Evolutionary conservation across 2,113 vertebrate genomes (phyloP), one percentile per base, ranked within the genome.

Genomic region (Oreochromis spilurus): DNA sequence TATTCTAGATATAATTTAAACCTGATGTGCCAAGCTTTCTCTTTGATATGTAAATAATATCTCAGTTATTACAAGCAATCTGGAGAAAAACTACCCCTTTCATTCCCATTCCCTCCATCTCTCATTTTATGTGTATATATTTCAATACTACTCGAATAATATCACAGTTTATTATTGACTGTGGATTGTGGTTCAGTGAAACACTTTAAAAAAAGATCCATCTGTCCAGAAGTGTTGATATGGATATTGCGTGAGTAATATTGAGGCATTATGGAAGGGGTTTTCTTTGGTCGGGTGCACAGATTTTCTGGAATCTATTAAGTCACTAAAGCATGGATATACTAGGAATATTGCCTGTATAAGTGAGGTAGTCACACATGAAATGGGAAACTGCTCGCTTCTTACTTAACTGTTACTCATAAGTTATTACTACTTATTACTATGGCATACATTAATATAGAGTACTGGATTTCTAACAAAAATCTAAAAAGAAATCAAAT

Each of bases 121-220:
- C 36, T 34, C 34, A 43, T 75, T 88, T 88, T 78, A 80, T 60
- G 58, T 88, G 86, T 85, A 92, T 87, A 92, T 82, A 92, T 88
- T 93, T 92, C 84, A 94, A 86, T 89, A 91, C 84, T 10, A 38
- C 80, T 57, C 77, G 72, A 93, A 94, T 91, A 90, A 93, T 87
- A 91, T 93, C 83, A 84, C 62, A 43, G 72, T 84, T 92, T 91
- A 84, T 91, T 92, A 93, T 91, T 92, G 93, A 92, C 91, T 89
- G 90, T 17, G 89, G 87, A 70, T 58, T 93, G 88, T 40, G 90
- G 87, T 70, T 85, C 88, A 93, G 67, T 79, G 84, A 83, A 87
- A 84, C 19, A 77, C 87, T 93, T 94, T 88, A 84, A 90, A 94
- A 93, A 92, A 82, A 91, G 85, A 90, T 90, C 88, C 65, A 82